phyloP scores from a whole-genome alignment of 2,888 invertebrate genomes.

The Andrena bicolor region DNA sequence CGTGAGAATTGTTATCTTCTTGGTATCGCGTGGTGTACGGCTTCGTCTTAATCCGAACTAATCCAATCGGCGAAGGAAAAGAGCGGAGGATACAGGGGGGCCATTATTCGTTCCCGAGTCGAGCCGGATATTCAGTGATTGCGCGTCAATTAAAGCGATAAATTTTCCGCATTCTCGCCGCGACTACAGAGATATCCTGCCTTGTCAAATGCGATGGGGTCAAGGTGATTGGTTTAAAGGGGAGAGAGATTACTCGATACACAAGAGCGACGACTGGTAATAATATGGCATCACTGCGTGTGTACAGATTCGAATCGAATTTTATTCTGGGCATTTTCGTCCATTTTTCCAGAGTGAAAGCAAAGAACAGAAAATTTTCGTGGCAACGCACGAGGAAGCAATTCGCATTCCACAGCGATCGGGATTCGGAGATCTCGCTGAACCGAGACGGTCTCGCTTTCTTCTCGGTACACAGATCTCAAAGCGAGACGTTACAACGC shows the following conservation, averaged over 20 bases:
- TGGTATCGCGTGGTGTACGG: slow-evolving; percentile 45
- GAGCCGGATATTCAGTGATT: background rate
- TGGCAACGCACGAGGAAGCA: slow-evolving; percentile 54
- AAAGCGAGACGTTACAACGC: slow-evolving; percentile 41
- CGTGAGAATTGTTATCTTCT: slow-evolving; percentile 13
- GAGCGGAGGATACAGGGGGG: slow-evolving; percentile 10
- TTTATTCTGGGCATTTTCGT: slow-evolving; percentile 64
- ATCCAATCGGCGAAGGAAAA: slow-evolving; percentile 50
- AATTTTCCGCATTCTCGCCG: slow-evolving; percentile 18
- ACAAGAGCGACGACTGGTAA: slow-evolving; percentile 60
- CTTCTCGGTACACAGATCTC: slow-evolving; percentile 29
- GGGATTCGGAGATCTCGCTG: slow-evolving; percentile 16
- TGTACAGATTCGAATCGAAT: slow-evolving; percentile 64
- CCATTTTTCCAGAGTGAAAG: slow-evolving; percentile 33
- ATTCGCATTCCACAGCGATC: slow-evolving; percentile 55
- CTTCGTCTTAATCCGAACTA: slow-evolving; percentile 54
- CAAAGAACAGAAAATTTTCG: slow-evolving; percentile 11
- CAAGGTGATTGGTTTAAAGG: background rate
- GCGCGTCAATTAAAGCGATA: background rate
- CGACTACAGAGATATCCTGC: background rate
- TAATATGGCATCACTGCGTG: slow-evolving; percentile 60
- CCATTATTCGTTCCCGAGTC: slow-evolving; percentile 28
- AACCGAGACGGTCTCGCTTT: slow-evolving; percentile 35
- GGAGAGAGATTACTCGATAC: slow-evolving; percentile 2
- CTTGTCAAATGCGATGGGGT: slow-evolving; percentile 6